Evolutionary conservation across 2,113 vertebrate species (phyloP).

Genomic region (Polypterus senegalus): DNA sequence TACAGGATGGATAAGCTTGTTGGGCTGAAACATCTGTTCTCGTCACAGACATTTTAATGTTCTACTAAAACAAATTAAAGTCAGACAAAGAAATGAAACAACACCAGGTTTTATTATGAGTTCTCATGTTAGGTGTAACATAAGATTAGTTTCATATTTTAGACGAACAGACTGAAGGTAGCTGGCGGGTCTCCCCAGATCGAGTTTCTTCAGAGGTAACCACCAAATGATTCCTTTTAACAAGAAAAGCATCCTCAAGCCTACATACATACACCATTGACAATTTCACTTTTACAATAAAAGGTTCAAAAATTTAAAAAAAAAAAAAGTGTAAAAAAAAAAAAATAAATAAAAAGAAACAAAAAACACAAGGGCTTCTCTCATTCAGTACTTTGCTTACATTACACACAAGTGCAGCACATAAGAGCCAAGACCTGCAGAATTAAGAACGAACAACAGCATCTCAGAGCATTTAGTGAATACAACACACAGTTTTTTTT

Average conservation of each 20-base stretch:
- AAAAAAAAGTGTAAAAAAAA: slow-evolving; percentile 23
- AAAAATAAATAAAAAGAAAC: slow-evolving; percentile 22
- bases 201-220: slow-evolving; percentile 42
- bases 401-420: slow-evolving; percentile 38
- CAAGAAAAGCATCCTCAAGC: slow-evolving; percentile 31
- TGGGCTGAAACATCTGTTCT: too few species aligned
- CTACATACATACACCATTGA: slow-evolving; percentile 40
- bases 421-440: slow-evolving; percentile 32
- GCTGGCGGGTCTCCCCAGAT: slow-evolving; percentile 29
- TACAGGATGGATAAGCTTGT: too few species aligned
- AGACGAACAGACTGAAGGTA: not conserved
- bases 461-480: not conserved
- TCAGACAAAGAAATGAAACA: not conserved
- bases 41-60: too few species aligned
- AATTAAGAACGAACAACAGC: slow-evolving; percentile 17
- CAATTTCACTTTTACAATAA: slow-evolving; percentile 40
- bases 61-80: not conserved
- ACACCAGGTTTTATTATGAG: not conserved
- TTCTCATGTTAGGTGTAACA: not conserved
- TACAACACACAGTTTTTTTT: not conserved
- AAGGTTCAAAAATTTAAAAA: slow-evolving; percentile 30
- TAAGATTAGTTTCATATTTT: not conserved
- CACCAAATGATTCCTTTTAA: slow-evolving; percentile 40
- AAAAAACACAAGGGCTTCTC: slow-evolving; percentile 20
- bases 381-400: slow-evolving; percentile 34